phyloP scores from a whole-genome alignment of 2,888 invertebrate species.

The Chymomyza fuscimana region DNA sequence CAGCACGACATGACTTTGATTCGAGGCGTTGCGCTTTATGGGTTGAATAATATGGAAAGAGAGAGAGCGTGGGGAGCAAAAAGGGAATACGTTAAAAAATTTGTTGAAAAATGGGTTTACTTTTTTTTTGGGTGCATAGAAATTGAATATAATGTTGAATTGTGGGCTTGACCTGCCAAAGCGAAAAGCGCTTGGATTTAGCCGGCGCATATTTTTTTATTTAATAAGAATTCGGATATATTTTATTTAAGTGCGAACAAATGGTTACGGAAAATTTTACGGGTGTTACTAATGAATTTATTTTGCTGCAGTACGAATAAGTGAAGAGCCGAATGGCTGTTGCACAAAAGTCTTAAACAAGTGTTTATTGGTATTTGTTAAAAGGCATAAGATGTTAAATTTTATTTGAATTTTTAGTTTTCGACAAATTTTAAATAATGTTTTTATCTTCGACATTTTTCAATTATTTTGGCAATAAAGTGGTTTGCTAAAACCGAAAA shows the following conservation, averaged over 20 bases:
- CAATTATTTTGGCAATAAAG: too few relatives aligned
- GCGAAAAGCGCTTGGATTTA: not conserved
- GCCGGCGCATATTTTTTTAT: not conserved
- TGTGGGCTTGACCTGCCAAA: not conserved
- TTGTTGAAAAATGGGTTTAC: slow-evolving; percentile 60
- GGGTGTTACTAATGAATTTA: too few relatives aligned
- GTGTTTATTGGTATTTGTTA: too few relatives aligned
- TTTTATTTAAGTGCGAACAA: not conserved
- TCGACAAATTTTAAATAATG: too few relatives aligned
- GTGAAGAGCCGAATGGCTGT: too few relatives aligned
- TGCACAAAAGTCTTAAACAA: too few relatives aligned
- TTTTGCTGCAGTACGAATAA: too few relatives aligned
- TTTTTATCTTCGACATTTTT: too few relatives aligned
- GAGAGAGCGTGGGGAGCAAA: slow-evolving; percentile 13
- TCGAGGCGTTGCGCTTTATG: slow-evolving; percentile 78
- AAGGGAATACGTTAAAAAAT: slow-evolving; percentile 50
- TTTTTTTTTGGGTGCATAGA: slow-evolving; percentile 50
- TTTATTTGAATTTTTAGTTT: too few relatives aligned
- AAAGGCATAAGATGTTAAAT: too few relatives aligned
- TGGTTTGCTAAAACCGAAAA: too few relatives aligned
- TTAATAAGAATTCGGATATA: not conserved
- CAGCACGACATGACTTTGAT: slow-evolving; percentile 80
- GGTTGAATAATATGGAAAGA: slow-evolving; percentile 14
- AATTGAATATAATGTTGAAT: slow-evolving; percentile 58
- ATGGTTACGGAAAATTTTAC: not conserved